Percentiles rank a stretch among this genome's conserved stretches.
Evolutionary conservation across 1,140 invertebrate genomes (phyloP).

Genomic region (Magallana angulata): DNA sequence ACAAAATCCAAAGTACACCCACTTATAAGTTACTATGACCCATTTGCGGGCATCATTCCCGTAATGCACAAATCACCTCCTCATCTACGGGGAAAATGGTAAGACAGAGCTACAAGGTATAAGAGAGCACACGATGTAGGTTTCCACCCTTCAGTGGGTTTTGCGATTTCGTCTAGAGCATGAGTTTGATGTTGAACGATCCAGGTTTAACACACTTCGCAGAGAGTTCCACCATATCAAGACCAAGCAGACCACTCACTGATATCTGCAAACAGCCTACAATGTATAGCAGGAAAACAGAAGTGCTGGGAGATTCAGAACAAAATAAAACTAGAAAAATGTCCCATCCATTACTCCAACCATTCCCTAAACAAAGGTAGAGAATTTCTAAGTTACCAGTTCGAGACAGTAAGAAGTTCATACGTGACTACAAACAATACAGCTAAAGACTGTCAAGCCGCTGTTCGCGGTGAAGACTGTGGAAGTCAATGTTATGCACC

Average conservation of each 20-base stretch:
- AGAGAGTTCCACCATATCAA: neutral
- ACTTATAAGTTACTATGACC: constrained; percentile 34
- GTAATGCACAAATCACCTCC: constrained; percentile 40
- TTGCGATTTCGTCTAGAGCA: constrained; percentile 56
- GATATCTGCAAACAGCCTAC: neutral
- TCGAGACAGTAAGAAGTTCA: too few relatives aligned
- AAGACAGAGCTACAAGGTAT: constrained; percentile 39
- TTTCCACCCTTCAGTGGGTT: constrained; percentile 59
- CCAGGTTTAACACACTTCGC: constrained; percentile 16
- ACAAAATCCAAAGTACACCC: neutral
- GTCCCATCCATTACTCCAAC: too few relatives aligned
- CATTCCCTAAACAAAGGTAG: too few relatives aligned
- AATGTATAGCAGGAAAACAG: neutral
- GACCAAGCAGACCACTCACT: neutral
- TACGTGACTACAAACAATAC: too few relatives aligned
- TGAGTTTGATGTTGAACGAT: constrained; percentile 47
- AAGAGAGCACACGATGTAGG: constrained; percentile 31
- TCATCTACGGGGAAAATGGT: constrained; percentile 57
- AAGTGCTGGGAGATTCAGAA: neutral
- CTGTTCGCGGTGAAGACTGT: too few relatives aligned
- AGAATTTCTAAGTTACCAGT: neutral
- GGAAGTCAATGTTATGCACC: too few relatives aligned
- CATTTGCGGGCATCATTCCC: constrained; percentile 41
- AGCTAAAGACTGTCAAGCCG: neutral
- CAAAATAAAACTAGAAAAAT: neutral